Percentiles rank a stretch among this genome's conserved stretches.
Evolutionary conservation across 2,888 invertebrate species (phyloP).

Genomic region (Zaprionus bogoriensis): DNA sequence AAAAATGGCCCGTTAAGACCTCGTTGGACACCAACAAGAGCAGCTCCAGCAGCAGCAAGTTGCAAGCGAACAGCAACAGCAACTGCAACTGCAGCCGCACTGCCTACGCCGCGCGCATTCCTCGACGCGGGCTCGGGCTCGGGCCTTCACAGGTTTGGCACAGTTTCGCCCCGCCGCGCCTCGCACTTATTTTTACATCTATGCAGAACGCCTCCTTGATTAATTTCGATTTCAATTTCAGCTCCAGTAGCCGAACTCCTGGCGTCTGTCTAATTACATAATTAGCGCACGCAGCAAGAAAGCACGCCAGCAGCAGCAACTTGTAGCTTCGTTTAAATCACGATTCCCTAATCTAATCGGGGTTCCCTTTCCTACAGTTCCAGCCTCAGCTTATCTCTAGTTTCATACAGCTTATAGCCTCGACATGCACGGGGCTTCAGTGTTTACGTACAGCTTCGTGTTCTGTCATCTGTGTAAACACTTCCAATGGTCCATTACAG

Average conservation of each 20-base stretch:
- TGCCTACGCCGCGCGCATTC: conserved; percentile 69
- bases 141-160: conserved; percentile 31
- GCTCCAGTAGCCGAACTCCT: conserved; percentile 57
- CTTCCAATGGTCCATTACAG: conserved; percentile 63
- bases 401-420: too few relatives aligned
- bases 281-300: too few relatives aligned
- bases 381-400: neutral
- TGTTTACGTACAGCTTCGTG: conserved; percentile 36
- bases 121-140: conserved; percentile 52
- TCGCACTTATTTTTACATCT: conserved; percentile 11
- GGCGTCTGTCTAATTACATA: conserved; percentile 62
- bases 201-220: conserved; percentile 61
- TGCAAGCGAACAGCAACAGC: conserved; percentile 20
- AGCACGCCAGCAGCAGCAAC: too few relatives aligned
- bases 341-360: too few relatives aligned
- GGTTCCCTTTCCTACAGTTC: too few relatives aligned
- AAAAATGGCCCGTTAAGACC: conserved; percentile 44
- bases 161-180: neutral
- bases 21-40: conserved; percentile 16
- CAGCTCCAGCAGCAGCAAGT: conserved; percentile 31
- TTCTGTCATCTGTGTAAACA: conserved; percentile 58
- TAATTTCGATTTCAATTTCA: conserved; percentile 74
- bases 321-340: too few relatives aligned
- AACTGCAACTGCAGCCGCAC: conserved; percentile 24
- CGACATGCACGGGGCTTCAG: conserved; percentile 24